These are phyloP conservation scores for Squalus acanthias DNA, from an alignment of 2,797 vertebrate genomes.

Conservation along the genomic window DNA sequence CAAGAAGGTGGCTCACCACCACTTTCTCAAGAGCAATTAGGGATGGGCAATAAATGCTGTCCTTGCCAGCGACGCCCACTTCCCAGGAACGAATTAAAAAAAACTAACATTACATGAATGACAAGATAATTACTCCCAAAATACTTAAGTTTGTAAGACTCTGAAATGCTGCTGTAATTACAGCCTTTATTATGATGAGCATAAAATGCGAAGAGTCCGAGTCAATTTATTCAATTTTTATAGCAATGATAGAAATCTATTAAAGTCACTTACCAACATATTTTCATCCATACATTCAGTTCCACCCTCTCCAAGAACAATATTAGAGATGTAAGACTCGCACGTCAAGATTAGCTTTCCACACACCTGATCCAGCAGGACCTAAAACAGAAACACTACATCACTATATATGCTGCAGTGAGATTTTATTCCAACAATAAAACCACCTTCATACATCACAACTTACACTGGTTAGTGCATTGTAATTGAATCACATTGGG, in stretches of 20 bases:
- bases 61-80: too few species aligned
- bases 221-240: not conserved
- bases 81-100: too few species aligned
- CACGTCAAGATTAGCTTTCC: constrained; percentile 74
- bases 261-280: constrained; percentile 65
- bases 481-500: not conserved
- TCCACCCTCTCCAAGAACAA: constrained; percentile 70
- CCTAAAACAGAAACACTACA: constrained; percentile 52
- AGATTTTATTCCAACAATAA: not conserved
- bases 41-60: too few species aligned
- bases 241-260: not conserved
- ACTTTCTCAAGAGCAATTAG: too few species aligned
- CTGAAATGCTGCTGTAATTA: not conserved
- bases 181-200: not conserved
- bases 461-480: not conserved
- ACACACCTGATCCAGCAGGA: constrained; percentile 67
- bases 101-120: not conserved
- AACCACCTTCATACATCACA: not conserved
- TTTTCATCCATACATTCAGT: constrained; percentile 68
- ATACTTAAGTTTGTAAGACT: not conserved
- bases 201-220: not conserved
- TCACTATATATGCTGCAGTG: not conserved
- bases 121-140: not conserved
- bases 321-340: constrained; percentile 63
- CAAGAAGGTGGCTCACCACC: too few species aligned